phyloP scores from a whole-genome alignment of 2,888 invertebrate species.

The Eustalomyia histrio region DNA sequence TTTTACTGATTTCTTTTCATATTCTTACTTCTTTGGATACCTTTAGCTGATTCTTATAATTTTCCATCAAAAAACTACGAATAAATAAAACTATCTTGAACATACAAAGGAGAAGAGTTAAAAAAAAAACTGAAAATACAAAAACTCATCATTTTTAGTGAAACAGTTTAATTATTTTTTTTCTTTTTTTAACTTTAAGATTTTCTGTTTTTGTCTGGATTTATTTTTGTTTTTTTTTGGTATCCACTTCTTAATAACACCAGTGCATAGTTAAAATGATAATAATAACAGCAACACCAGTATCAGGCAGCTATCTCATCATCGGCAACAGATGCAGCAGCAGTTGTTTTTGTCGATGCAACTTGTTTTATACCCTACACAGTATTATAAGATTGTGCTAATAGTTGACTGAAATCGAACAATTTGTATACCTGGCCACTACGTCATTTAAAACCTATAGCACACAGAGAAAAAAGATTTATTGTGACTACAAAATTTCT shows the following conservation, averaged over 20 bases:
- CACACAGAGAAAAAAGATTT: too few relatives aligned
- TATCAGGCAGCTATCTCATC: not conserved
- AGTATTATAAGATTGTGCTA: too few relatives aligned
- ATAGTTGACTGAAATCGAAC: too few relatives aligned
- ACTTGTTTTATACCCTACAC: not conserved
- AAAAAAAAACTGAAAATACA: not conserved
- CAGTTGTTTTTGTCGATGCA: conserved; percentile 6
- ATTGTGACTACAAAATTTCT: too few relatives aligned
- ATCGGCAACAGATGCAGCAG: not conserved
- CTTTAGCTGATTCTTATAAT: not conserved
- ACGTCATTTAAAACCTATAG: too few relatives aligned
- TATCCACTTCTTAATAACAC: not conserved
- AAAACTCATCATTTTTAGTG: conserved; percentile 20
- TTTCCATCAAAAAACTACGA: not conserved
- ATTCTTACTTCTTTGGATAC: not conserved
- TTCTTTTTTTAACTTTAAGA: conserved; percentile 27
- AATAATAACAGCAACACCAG: conserved; percentile 2
- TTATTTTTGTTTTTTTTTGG: too few relatives aligned
- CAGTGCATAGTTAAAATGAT: conserved; percentile 1
- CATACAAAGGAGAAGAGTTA: not conserved
- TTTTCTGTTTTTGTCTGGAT: conserved; percentile 23
- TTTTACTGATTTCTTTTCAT: not conserved
- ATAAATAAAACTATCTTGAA: not conserved
- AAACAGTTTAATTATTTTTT: not conserved
- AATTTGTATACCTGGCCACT: too few relatives aligned